Evolutionary conservation across 2,797 vertebrate genomes (phyloP), one percentile per base, ranked within the genome.

Genomic region (Tokudaia muenninki): DNA sequence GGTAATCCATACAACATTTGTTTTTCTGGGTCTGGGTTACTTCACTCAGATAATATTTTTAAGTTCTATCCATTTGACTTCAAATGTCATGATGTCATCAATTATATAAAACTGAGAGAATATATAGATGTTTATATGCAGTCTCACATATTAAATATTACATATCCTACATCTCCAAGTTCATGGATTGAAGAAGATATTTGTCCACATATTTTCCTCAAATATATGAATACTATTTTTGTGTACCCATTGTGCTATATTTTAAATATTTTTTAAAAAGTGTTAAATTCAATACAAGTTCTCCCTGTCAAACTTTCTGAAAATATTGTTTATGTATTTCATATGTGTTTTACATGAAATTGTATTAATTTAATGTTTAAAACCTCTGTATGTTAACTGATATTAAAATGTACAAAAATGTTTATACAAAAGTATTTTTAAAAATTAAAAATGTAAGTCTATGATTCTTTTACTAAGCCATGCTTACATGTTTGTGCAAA

Each of bases 51-150:
- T n/a, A 16, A n/a, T n/a, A n/a, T n/a, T 70, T 70, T 70, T n/a
- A 31, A n/a, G 34, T 70, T n/a, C 67, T n/a, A n/a, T 70, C 17
- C 16, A 70, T n/a, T 70, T n/a, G 67, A 11, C 67, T 70, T 16
- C 34, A 70, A 70, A 70, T 70, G 34, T n/a, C 34, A 70, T n/a
- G 67, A 34, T 70, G 16, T 10, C 67, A 19, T n/a, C 34, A n/a
- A 7, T n/a, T 70, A 70, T 70, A 70, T n/a, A 63, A 86, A 55
- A 22, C 34, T 31, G 94, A 93, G 67, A 34, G 86, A 87, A 95
- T 72, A 41, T 59, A 41, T 77, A 50, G 83, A 90, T 78, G 59
- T 94, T 83, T 81, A 47, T 65, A 70, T n/a, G 50, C 17, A 55
- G 1, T 21, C 37, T 21, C n/a, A 52, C 65, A 47, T 86, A 59